Conservation (phyloP, 2,888 invertebrate species). For the Cephus runcator region DNA sequence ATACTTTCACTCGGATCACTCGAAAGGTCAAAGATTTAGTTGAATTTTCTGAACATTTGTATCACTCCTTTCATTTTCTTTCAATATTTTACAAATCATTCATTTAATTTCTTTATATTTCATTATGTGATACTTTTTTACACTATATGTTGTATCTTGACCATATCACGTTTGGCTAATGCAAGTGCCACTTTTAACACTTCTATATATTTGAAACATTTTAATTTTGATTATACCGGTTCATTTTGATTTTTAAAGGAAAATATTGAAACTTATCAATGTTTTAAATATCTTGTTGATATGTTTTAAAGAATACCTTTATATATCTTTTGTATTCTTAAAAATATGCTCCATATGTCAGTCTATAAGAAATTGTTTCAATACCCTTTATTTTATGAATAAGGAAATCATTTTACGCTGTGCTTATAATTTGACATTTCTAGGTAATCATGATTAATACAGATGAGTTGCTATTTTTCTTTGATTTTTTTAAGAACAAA, state of each 20-base stretch:
- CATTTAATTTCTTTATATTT: neutral
- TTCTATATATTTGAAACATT: neutral
- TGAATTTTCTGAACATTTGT: neutral
- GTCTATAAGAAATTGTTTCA: no score
- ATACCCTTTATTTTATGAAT: no score
- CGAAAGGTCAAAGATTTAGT: neutral
- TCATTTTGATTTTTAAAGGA: neutral
- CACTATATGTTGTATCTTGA: neutral
- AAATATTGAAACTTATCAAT: neutral
- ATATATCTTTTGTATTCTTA: neutral
- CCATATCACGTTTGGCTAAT: neutral
- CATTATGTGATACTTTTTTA: neutral
- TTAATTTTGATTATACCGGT: neutral
- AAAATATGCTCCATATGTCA: neutral
- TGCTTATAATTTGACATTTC: constrained; percentile 4
- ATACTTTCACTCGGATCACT: neutral
- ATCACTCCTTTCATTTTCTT: neutral
- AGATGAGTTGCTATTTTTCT: constrained; percentile 43
- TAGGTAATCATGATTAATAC: constrained; percentile 17
- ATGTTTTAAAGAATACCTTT: neutral
- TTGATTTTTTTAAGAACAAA: constrained; percentile 34
- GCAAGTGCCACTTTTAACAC: neutral
- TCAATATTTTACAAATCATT: neutral
- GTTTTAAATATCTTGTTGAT: neutral
- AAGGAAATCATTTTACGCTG: no score